phyloP scores from a whole-genome alignment of 2,888 invertebrate species.

The Cabera pusaria region DNA sequence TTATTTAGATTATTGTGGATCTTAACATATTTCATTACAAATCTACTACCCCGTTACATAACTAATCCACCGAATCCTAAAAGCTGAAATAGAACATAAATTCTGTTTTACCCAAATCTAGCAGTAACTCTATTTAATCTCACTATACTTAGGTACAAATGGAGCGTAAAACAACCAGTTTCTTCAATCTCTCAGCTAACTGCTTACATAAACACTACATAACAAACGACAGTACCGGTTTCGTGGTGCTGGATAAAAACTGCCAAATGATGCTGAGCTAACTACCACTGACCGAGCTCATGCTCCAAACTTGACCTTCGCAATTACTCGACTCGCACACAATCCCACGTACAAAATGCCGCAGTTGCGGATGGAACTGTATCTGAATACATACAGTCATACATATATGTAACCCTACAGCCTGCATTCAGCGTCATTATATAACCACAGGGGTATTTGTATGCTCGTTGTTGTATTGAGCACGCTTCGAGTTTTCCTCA shows the following conservation, averaged over 20 bases:
- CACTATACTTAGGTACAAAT: too few relatives aligned
- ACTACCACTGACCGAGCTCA: conserved; percentile 21
- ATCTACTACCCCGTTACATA: too few relatives aligned
- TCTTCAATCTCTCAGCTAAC: conserved; percentile 6
- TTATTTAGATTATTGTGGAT: too few relatives aligned
- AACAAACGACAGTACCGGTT: neutral
- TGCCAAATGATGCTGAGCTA: conserved; percentile 7
- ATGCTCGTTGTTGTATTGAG: conserved; percentile 16
- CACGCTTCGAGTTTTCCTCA: conserved; percentile 7
- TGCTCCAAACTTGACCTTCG: conserved; percentile 36
- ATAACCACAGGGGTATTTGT: too few relatives aligned
- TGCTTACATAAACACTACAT: conserved; percentile 14
- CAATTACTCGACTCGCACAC: conserved; percentile 3
- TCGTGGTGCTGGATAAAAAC: conserved; percentile 13
- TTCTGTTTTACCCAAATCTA: neutral
- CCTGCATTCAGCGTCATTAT: neutral
- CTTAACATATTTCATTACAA: too few relatives aligned
- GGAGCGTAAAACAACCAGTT: conserved; percentile 8
- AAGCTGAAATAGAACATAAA: neutral
- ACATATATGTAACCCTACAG: too few relatives aligned
- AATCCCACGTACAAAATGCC: conserved; percentile 11
- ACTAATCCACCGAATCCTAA: too few relatives aligned
- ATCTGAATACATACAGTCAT: conserved; percentile 9
- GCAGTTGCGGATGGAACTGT: conserved; percentile 10
- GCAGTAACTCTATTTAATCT: conserved; percentile 1